Evolutionary conservation across 2,113 vertebrate genomes (phyloP).

Genomic region (Brachyhypopomus occidentalis): DNA sequence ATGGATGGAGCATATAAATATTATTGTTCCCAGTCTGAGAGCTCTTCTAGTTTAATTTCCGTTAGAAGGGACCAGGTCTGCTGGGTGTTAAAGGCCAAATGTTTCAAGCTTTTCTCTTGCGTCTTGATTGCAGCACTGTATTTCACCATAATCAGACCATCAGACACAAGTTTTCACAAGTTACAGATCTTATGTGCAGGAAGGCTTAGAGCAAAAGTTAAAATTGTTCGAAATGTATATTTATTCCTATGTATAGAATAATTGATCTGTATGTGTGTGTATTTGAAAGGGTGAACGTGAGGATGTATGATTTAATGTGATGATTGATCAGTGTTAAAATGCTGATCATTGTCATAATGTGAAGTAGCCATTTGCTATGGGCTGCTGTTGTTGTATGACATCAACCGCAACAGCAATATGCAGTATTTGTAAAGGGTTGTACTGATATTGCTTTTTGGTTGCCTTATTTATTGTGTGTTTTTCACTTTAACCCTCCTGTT

Average conservation of each 20-base stretch:
- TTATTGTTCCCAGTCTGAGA: neutral
- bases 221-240: constrained; percentile 41
- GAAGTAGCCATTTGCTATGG: constrained; percentile 70
- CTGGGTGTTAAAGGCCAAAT: constrained; percentile 17
- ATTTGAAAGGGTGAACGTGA: constrained; percentile 56
- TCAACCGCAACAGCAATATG: constrained; percentile 72
- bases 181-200: constrained; percentile 13
- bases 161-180: constrained; percentile 13
- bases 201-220: neutral
- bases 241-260: constrained; percentile 19
- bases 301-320: constrained; percentile 48
- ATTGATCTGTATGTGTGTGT: constrained; percentile 31
- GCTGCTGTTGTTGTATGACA: constrained; percentile 66
- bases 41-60: neutral
- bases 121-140: constrained; percentile 24
- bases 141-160: constrained; percentile 30
- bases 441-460: constrained; percentile 65
- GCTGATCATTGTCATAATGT: constrained; percentile 61
- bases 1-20: too few species aligned
- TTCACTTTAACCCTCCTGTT: constrained; percentile 44
- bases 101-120: constrained; percentile 11
- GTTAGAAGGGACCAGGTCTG: neutral
- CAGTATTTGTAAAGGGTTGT: constrained; percentile 66
- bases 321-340: constrained; percentile 39
- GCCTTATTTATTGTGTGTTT: constrained; percentile 70